A percentile compares a stretch with the other conserved stretches of the same genome.
These are phyloP conservation scores for Catonia carolina DNA, from an alignment of 2,888 invertebrate genomes.

Conservation along the genomic window DNA sequence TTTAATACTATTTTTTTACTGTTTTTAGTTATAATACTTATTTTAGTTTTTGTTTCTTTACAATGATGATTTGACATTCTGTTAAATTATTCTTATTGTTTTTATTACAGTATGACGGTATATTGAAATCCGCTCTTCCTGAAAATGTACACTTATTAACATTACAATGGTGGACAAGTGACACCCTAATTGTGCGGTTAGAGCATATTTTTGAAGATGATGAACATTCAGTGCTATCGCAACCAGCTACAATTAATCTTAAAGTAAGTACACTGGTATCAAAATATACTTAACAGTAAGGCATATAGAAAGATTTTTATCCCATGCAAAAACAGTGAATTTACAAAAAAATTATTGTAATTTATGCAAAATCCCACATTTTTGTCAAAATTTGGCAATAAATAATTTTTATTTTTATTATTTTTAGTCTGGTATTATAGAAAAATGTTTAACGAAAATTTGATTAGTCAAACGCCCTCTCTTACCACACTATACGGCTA, in stretches of 20 bases:
- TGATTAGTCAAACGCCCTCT: too few species aligned
- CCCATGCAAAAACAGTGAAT: not conserved
- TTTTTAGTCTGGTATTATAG: too few species aligned
- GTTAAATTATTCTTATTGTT: too few species aligned
- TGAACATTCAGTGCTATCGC: constrained; percentile 43
- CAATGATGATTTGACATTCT: too few species aligned
- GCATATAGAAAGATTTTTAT: not conserved
- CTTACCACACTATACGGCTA: too few species aligned
- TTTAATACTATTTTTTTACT: too few species aligned
- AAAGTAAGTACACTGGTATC: constrained; percentile 31
- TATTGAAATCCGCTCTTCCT: constrained; percentile 46
- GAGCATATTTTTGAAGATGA: constrained; percentile 52
- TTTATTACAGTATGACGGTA: constrained; percentile 44
- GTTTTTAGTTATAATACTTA: too few species aligned
- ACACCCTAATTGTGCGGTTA: constrained; percentile 49
- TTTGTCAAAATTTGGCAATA: too few species aligned
- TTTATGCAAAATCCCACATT: too few species aligned
- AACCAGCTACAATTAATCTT: constrained; percentile 38
- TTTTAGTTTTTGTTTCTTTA: too few species aligned
- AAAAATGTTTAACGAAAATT: too few species aligned
- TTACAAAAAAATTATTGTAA: not conserved
- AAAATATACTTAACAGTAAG: not conserved
- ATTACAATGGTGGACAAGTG: constrained; percentile 53
- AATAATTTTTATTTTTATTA: too few species aligned
- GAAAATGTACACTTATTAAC: constrained; percentile 52